phyloP scores from a whole-genome alignment of 1,140 invertebrate species.

The Drosophila melanica region DNA sequence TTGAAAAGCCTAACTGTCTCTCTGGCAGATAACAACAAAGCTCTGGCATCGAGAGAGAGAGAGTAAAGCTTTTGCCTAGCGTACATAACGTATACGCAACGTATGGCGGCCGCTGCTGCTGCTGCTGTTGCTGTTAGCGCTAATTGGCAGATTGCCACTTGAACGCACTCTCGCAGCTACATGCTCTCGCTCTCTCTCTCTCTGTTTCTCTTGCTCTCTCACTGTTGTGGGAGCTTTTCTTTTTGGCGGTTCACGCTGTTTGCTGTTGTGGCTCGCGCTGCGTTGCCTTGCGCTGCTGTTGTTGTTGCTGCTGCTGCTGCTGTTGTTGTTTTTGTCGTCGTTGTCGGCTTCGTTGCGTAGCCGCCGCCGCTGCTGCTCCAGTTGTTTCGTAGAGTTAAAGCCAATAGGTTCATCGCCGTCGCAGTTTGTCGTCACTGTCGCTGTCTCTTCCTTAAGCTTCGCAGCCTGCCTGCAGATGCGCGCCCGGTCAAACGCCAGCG shows the following conservation, averaged over 20 bases:
- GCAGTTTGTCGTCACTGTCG: conserved; percentile 25
- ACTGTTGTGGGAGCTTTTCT: conserved; percentile 40
- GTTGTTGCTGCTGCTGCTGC: conserved; percentile 50
- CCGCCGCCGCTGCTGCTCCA: conserved; percentile 64
- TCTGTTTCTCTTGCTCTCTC: conserved; percentile 16
- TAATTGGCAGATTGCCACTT: conserved; percentile 52
- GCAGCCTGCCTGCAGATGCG: conserved; percentile 48
- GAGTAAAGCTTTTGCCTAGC: conserved; percentile 53
- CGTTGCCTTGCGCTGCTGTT: conserved; percentile 25
- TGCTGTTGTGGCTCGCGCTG: conserved; percentile 62
- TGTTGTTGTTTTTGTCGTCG: conserved; percentile 43
- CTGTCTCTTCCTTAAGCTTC: conserved; percentile 47
- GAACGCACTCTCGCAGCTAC: conserved; percentile 11
- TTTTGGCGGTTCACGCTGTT: conserved; percentile 58
- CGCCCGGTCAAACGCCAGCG: conserved; percentile 41
- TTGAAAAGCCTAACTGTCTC: conserved; percentile 7
- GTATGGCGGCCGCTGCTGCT: conserved; percentile 19
- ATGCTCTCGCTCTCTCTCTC: conserved; percentile 26
- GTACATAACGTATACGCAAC: conserved; percentile 43
- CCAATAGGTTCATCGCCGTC: conserved; percentile 74
- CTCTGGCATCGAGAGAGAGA: conserved; percentile 9
- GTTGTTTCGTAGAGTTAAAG: conserved; percentile 80
- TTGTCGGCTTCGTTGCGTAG: conserved; percentile 42
- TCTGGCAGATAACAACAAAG: conserved; percentile 37
- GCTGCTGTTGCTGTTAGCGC: not conserved